Evolutionary conservation across 1,140 invertebrate species (phyloP).

Genomic region (Delia radicum): DNA sequence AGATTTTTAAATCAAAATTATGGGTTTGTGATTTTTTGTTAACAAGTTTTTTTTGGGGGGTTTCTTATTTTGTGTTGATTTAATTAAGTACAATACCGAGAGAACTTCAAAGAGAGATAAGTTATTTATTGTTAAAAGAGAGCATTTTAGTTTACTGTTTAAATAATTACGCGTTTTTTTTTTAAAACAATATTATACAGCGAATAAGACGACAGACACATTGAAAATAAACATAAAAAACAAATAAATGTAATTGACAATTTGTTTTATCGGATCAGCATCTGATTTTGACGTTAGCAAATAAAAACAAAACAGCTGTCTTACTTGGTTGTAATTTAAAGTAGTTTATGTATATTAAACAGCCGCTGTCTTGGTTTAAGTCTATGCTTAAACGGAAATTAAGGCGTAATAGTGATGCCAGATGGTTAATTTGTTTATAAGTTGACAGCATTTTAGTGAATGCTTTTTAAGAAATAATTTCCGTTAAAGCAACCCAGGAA

Average conservation of each 20-base stretch:
- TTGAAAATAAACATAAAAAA: slow-evolving; percentile 6
- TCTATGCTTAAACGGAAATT: too few species aligned
- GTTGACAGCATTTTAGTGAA: too few species aligned
- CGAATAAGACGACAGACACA: not conserved
- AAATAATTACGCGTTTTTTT: not conserved
- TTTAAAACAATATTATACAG: not conserved
- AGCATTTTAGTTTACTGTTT: not conserved
- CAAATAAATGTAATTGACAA: slow-evolving; percentile 4
- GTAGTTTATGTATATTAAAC: not conserved
- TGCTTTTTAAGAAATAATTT: too few species aligned
- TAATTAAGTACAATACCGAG: not conserved
- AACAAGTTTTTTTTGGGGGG: too few species aligned
- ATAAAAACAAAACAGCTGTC: not conserved
- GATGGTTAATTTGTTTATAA: too few species aligned
- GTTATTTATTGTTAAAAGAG: not conserved
- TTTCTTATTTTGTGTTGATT: too few species aligned
- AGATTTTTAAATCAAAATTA: too few species aligned
- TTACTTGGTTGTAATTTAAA: not conserved
- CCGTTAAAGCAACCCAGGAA: too few species aligned
- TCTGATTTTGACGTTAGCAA: not conserved
- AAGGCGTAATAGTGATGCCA: too few species aligned
- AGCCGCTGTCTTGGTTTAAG: not conserved
- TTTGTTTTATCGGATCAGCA: not conserved
- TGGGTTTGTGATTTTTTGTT: too few species aligned
- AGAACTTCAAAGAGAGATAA: not conserved